Percentiles rank a stretch among this genome's conserved stretches.
Evolutionary conservation across 2,113 vertebrate genomes (phyloP).

Genomic region (Cyanoderma ruficeps): DNA sequence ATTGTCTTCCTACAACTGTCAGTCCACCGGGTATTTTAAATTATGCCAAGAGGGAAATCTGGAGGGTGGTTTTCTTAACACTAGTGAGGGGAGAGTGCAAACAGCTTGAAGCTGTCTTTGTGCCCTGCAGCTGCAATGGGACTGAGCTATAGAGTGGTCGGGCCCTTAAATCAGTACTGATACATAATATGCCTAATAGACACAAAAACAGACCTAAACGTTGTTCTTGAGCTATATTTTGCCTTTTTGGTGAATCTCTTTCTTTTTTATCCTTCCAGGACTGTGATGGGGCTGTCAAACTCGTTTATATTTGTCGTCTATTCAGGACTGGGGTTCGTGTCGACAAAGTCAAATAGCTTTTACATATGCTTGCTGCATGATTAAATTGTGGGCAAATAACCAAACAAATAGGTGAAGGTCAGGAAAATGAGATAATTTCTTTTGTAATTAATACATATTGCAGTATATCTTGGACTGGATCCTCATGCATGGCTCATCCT

Average conservation of each 20-base stretch:
- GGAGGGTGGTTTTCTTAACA: accelerated
- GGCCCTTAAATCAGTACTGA: not conserved
- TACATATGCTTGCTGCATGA: not conserved
- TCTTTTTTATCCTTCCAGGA: not conserved
- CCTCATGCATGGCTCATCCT: not conserved
- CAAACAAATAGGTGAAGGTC: not conserved
- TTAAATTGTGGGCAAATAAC: not conserved
- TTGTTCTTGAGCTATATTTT: not conserved
- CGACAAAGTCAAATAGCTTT: not conserved
- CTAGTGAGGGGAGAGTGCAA: not conserved
- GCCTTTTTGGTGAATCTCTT: not conserved
- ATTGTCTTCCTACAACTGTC: not conserved
- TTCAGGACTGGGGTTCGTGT: not conserved
- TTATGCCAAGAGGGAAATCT: not conserved
- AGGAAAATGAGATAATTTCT: not conserved
- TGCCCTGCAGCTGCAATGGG: not conserved
- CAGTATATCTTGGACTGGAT: not conserved
- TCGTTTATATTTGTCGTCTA: not conserved
- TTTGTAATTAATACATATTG: not conserved
- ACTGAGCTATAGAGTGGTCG: not conserved
- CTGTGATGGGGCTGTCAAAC: not conserved
- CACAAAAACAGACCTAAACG: not conserved
- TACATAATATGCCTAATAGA: not conserved
- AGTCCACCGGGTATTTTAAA: not conserved
- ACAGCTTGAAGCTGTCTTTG: not conserved